These are phyloP conservation scores for Dinomys branickii DNA, from an alignment of 2,113 vertebrate genomes.

Conservation along the genomic window DNA sequence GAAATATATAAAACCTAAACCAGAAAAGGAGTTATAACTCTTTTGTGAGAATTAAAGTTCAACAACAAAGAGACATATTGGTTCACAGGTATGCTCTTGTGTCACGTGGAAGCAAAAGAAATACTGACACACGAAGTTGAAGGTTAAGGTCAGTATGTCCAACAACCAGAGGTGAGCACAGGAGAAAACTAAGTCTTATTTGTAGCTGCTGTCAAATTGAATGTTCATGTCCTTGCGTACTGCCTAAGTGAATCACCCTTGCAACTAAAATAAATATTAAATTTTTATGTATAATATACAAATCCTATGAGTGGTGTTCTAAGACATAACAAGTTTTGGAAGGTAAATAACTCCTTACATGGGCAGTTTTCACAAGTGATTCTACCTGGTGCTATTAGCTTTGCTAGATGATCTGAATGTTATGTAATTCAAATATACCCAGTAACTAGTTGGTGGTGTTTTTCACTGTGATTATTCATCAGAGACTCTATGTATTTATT, in stretches of 20 bases:
- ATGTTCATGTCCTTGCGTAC: background rate
- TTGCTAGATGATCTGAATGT: background rate
- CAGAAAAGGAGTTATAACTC: slow-evolving; percentile 12
- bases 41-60: background rate
- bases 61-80: background rate
- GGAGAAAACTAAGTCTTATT: background rate
- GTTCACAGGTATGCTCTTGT: background rate
- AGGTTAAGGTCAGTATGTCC: background rate
- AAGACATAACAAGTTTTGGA: slow-evolving; percentile 29
- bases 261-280: slow-evolving; percentile 52
- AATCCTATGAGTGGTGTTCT: background rate
- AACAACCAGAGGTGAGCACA: background rate
- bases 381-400: background rate
- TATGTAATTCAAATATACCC: background rate
- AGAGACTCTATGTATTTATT: background rate
- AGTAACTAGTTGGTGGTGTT: background rate
- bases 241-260: slow-evolving; percentile 9
- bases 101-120: background rate
- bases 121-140: background rate
- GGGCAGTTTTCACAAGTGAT: background rate
- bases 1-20: slow-evolving; percentile 15
- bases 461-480: background rate
- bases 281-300: background rate
- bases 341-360: background rate
- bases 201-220: background rate